These are phyloP conservation scores for Murina feae DNA, from an alignment of 2,113 vertebrate species.

Conservation along the genomic window DNA sequence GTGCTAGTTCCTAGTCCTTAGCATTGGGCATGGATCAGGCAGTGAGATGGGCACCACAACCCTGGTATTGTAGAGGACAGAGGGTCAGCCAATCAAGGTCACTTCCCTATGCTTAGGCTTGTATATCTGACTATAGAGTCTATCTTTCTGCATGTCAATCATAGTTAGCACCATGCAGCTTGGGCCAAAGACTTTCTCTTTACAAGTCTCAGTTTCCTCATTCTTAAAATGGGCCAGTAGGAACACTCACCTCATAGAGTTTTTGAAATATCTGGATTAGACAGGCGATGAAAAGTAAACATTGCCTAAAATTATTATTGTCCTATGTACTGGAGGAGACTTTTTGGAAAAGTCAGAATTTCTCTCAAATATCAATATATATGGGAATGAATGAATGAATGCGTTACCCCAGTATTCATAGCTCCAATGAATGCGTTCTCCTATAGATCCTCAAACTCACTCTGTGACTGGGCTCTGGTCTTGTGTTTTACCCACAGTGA, in stretches of 20 bases:
- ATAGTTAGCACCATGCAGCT: not conserved
- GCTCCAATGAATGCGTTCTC: not conserved
- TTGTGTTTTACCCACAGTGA: accelerated
- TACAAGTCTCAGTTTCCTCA: not conserved
- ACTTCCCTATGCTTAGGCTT: not conserved
- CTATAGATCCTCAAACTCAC: not conserved
- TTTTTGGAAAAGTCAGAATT: not conserved
- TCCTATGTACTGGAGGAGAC: not conserved
- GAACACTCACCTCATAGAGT: not conserved
- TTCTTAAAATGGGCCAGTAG: not conserved
- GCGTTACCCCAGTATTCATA: not conserved
- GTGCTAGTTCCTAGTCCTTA: not conserved
- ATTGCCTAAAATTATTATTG: not conserved
- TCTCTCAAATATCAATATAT: not conserved
- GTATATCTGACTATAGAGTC: not conserved
- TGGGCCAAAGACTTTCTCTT: not conserved
- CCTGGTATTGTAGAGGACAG: not conserved
- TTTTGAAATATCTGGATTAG: not conserved
- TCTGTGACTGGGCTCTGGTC: not conserved
- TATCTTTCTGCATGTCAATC: not conserved
- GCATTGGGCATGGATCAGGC: not conserved
- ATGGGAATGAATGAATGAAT: not conserved
- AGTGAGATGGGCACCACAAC: not conserved
- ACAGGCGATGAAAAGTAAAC: not conserved
- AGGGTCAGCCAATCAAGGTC: not conserved